Evolutionary conservation across 2,797 vertebrate genomes (phyloP), one percentile per base, ranked within the genome.

Genomic region (Silurus lanzhouensis): DNA sequence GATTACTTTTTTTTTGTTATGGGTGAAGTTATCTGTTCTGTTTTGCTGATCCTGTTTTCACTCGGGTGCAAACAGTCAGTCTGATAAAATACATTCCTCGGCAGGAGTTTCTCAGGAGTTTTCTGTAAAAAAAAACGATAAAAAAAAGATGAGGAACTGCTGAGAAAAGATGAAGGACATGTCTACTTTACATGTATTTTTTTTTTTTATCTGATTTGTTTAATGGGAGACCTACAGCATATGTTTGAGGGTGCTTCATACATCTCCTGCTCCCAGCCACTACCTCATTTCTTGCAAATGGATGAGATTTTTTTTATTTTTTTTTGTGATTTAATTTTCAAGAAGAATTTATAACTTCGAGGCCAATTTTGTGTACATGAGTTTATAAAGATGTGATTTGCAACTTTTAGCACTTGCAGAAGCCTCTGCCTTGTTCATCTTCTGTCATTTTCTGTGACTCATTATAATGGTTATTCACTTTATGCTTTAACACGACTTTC

Each of bases 221-320:
- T 70, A 20, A 75, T 6, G 52, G 58, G 82, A 86, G 84, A 20
- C 17, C 67, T 38, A 70, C 83, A 86, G 67, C 71, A 82, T 81
- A 82, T 81, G 71, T 70, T 61, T 84, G n/a, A 66, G 81, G 83
- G 82, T 85, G 87, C 89, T 70, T 90, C 82, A 90, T 90, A 88
- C 91, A 84, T 77, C 60, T 57, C 12, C 38, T 27, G 0, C 90
- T 93, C 87, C 89, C 90, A 90, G 92, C 91, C 92, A 92, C 95
- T 96, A 96, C 95, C 95, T 96, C 95, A 93, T 94, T 94, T 94
- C 87, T 93, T 93, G 92, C 92, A 91, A 91, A 64, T 38, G 90
- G 89, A 90, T 3, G 38, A 83, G 92, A 91, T 92, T 80, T 52
- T 52, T 7, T 52, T 52, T 52, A 9, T 85, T 71, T 67, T 66